Percentiles rank a stretch among this genome's conserved stretches.
phyloP scores from a whole-genome alignment of 2,797 vertebrate species.

The Harpagifer antarcticus region DNA sequence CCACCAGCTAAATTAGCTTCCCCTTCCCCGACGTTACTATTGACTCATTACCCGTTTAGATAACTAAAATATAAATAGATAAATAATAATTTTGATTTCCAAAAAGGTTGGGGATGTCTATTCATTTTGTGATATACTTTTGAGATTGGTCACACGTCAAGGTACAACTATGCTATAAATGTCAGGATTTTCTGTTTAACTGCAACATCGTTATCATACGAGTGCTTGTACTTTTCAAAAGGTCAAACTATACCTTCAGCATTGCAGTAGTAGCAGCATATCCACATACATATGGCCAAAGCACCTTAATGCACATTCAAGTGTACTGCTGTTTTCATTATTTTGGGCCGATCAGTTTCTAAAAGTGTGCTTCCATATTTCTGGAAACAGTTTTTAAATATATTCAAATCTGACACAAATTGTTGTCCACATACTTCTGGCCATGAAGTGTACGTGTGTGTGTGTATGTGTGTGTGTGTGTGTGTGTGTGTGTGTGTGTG shows the following conservation, averaged over 20 bases:
- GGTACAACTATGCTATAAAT: too few species aligned
- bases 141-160: neutral
- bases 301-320: too few species aligned
- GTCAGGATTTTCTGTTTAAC: too few species aligned
- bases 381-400: neutral
- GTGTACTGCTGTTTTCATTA: too few species aligned
- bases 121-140: conserved; percentile 1
- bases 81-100: neutral
- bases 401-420: neutral
- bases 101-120: neutral
- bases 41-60: too few species aligned
- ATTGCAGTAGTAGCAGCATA: neutral
- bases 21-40: too few species aligned
- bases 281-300: neutral
- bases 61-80: too few species aligned
- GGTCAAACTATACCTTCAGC: neutral
- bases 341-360: neutral
- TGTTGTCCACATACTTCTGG: conserved; percentile 18
- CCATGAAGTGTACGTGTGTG: neutral
- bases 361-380: neutral
- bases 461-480: neutral
- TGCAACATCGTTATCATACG: too few species aligned
- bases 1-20: too few species aligned
- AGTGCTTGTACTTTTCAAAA: neutral
- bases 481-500: neutral